These are phyloP conservation scores for Netelia melanura DNA, from an alignment of 2,888 invertebrate species.

Conservation along the genomic window DNA sequence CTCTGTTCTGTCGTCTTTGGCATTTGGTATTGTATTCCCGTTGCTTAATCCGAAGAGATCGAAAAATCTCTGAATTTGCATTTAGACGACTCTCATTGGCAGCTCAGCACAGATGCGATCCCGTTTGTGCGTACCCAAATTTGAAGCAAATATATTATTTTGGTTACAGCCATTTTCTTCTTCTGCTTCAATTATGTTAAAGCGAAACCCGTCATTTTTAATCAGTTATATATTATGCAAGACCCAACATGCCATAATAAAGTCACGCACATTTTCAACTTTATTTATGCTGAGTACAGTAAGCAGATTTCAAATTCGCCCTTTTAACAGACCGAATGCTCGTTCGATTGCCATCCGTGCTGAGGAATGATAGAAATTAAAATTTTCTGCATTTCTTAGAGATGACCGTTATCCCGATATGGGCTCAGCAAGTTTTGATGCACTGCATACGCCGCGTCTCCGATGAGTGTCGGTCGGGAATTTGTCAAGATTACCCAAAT, in stretches of 20 bases:
- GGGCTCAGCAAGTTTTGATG: slow-evolving; percentile 62
- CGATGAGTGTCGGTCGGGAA: slow-evolving; percentile 61
- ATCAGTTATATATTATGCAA: slow-evolving; percentile 29
- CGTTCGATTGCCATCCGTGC: slow-evolving; percentile 61
- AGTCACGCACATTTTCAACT: slow-evolving; percentile 10
- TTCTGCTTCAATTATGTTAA: background rate
- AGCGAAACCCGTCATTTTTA: background rate
- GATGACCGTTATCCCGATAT: slow-evolving; percentile 63
- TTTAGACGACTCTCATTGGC: background rate
- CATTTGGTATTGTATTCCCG: no score
- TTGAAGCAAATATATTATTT: slow-evolving; percentile 2
- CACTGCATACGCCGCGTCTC: slow-evolving; percentile 60
- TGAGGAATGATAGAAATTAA: slow-evolving; percentile 54
- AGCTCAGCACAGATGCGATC: slow-evolving; percentile 9
- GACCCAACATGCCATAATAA: slow-evolving; percentile 23
- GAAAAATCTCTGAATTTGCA: no score
- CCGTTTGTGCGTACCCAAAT: background rate
- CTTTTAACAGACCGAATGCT: slow-evolving; percentile 50
- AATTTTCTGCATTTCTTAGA: slow-evolving; percentile 56
- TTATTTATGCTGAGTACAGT: slow-evolving; percentile 4
- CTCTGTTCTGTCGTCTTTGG: no score
- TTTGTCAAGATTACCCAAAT: slow-evolving; percentile 36
- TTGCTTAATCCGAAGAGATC: no score
- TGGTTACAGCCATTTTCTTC: background rate
- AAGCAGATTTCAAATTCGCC: slow-evolving; percentile 31